These are phyloP conservation scores for Lapara coniferarum DNA, from an alignment of 2,888 invertebrate genomes.

Conservation along the genomic window DNA sequence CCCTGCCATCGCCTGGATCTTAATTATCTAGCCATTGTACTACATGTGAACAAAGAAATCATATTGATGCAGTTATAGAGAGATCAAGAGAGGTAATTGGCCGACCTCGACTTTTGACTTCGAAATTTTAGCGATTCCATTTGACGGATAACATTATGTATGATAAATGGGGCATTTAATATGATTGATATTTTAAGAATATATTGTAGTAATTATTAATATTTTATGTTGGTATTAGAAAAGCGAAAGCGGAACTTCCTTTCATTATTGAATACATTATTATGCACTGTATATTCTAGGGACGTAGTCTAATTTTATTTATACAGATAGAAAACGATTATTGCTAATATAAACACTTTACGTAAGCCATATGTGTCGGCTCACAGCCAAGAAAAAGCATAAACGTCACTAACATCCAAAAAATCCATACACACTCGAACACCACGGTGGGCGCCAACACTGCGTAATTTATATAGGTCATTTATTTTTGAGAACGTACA, in stretches of 20 bases:
- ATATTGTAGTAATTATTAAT: not conserved
- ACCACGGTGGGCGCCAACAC: conserved; percentile 26
- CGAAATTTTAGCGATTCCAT: not conserved
- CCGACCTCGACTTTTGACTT: not conserved
- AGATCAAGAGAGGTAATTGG: not conserved
- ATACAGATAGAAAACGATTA: not conserved
- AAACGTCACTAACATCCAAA: conserved; percentile 8
- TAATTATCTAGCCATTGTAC: conserved; percentile 20
- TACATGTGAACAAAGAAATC: not conserved
- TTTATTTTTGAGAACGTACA: conserved; percentile 21
- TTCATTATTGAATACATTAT: not conserved
- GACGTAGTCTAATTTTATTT: not conserved
- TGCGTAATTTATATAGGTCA: conserved; percentile 21
- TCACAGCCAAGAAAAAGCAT: conserved; percentile 8
- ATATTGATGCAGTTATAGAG: conserved; percentile 10
- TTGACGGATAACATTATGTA: not conserved
- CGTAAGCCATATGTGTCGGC: conserved; percentile 14
- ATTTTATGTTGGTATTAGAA: not conserved
- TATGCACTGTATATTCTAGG: not conserved
- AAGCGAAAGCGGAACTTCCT: not conserved
- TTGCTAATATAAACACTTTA: not conserved
- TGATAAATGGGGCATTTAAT: not conserved
- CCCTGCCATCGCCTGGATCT: conserved; percentile 11
- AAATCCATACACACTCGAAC: conserved; percentile 2
- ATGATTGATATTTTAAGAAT: not conserved